Evolutionary conservation across 2,888 invertebrate species (phyloP).

Genomic region (Buathra laborator): DNA sequence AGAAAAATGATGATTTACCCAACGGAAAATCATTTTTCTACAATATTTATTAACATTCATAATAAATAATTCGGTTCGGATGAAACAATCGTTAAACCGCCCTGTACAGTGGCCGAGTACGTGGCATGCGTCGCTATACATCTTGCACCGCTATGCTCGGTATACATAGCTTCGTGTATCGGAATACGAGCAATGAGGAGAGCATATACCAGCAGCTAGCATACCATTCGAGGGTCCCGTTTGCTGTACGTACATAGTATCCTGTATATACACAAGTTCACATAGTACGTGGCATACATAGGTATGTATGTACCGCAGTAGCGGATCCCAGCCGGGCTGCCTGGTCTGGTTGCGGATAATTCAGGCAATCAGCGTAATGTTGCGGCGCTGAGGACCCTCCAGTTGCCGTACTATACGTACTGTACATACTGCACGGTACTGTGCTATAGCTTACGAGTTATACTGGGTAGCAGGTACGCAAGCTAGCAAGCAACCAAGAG

Average conservation of each 20-base stretch:
- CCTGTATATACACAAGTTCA: neutral
- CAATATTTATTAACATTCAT: neutral
- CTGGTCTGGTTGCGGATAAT: constrained; percentile 83
- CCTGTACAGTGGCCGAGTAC: neutral
- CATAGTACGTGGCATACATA: neutral
- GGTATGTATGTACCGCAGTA: constrained; percentile 62
- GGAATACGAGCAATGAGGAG: constrained; percentile 54
- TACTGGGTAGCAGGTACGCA: constrained; percentile 53
- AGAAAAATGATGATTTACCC: neutral
- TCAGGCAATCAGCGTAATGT: constrained; percentile 85
- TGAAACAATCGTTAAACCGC: neutral
- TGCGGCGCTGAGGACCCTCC: constrained; percentile 83
- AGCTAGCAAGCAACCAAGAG: constrained; percentile 25
- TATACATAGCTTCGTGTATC: constrained; percentile 37
- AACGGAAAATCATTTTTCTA: too few relatives aligned
- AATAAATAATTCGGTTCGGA: neutral
- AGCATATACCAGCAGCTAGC: constrained; percentile 29
- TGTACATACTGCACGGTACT: constrained; percentile 67
- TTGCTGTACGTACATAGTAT: constrained; percentile 16
- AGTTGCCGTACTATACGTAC: constrained; percentile 75
- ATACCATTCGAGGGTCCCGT: constrained; percentile 31
- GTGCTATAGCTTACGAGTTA: constrained; percentile 22
- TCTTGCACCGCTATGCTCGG: neutral
- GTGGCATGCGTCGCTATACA: constrained; percentile 1
- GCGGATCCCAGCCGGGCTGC: constrained; percentile 61